Evolutionary conservation across 30 jellyfish, hydroid and myxozoan genomes (phyloP).

Genomic region (Chrysaora quinquecirrha): DNA sequence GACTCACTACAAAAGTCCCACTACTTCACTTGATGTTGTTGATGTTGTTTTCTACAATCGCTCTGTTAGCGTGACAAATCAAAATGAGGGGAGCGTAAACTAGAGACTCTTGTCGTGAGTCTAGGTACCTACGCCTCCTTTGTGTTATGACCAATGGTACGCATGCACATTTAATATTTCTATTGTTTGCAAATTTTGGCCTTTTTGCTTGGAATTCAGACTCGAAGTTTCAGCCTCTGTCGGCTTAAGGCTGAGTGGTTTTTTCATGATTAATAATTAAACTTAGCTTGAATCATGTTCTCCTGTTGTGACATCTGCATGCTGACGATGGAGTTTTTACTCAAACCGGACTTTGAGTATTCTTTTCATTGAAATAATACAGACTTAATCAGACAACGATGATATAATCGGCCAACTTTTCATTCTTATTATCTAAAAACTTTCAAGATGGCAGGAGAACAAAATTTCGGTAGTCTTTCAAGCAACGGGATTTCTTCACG

Average conservation of each 20-base stretch:
- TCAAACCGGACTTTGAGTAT: not conserved
- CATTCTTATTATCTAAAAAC: not conserved
- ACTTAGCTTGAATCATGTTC: not conserved
- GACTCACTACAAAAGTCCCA: too few relatives aligned
- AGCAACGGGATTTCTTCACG: not conserved
- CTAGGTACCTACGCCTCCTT: too few relatives aligned
- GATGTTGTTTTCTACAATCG: too few relatives aligned
- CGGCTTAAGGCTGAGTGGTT: conserved; percentile 1
- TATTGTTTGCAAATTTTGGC: too few relatives aligned
- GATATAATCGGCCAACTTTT: not conserved
- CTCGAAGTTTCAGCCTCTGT: not conserved
- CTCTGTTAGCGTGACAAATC: too few relatives aligned
- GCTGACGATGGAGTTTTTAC: not conserved
- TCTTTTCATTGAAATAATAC: not conserved
- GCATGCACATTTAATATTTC: too few relatives aligned
- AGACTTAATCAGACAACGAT: not conserved
- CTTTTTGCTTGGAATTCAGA: too few relatives aligned
- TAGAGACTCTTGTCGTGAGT: too few relatives aligned
- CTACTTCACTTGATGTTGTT: too few relatives aligned
- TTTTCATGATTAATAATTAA: not conserved
- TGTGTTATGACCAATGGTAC: too few relatives aligned
- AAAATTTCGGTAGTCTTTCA: not conserved
- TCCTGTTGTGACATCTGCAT: conserved; percentile 9
- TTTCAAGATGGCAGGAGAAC: not conserved
- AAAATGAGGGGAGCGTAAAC: too few relatives aligned